phyloP scores from a whole-genome alignment of 2,113 vertebrate genomes.

The Sitta europaea region DNA sequence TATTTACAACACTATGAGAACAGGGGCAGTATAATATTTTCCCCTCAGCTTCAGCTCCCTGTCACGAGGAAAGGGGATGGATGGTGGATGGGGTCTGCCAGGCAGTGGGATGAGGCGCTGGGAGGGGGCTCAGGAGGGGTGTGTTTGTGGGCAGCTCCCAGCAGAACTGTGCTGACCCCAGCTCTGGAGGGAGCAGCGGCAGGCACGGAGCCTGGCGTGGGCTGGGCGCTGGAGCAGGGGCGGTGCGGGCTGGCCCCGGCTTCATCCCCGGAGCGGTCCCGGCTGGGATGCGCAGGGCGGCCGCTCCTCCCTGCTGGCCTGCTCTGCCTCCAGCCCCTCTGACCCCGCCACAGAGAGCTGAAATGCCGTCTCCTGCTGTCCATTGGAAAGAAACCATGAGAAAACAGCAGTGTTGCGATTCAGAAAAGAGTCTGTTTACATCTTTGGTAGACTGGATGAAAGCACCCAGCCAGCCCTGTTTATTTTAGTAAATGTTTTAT shows the following conservation, averaged over 20 bases:
- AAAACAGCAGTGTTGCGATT: neutral
- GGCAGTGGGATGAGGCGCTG: neutral
- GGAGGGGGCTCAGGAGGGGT: neutral
- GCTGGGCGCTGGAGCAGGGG: fast-evolving
- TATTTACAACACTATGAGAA: neutral
- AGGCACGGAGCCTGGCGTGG: fast-evolving
- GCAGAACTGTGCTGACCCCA: neutral
- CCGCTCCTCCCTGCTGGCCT: neutral
- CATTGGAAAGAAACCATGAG: neutral
- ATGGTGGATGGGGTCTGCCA: neutral
- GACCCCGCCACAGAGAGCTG: neutral
- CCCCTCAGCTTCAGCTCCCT: neutral
- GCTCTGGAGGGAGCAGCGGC: neutral
- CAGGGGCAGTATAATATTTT: neutral
- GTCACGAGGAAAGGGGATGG: neutral
- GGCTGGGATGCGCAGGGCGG: neutral
- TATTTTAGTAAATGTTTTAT: neutral
- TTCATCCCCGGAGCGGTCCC: neutral
- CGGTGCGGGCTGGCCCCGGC: fast-evolving
- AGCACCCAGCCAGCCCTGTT: neutral
- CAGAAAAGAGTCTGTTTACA: conserved; percentile 6
- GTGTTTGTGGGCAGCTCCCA: neutral
- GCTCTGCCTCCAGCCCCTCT: neutral
- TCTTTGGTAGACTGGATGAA: neutral
- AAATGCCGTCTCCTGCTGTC: neutral